Evolutionary conservation across 2,113 vertebrate species (phyloP).

Genomic region (Datnioides undecimradiatus): DNA sequence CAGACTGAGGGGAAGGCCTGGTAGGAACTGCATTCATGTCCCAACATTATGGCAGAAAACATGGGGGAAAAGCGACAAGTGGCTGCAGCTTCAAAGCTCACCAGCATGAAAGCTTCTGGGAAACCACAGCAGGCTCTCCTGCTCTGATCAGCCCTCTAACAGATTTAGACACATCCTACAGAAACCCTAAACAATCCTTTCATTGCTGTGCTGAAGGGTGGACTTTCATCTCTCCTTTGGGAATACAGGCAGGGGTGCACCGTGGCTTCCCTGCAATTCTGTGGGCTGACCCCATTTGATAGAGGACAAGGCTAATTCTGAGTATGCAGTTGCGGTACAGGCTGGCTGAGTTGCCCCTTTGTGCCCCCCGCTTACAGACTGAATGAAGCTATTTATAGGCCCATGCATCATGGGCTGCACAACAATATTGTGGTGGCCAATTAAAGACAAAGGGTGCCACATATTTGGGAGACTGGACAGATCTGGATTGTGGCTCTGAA

Average conservation of each 20-base stretch:
- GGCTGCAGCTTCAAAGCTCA: slow-evolving; percentile 70
- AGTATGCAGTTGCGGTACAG: slow-evolving; percentile 26
- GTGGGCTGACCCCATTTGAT: slow-evolving; percentile 46
- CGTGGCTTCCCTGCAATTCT: slow-evolving; percentile 10
- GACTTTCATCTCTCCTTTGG: slow-evolving; percentile 44
- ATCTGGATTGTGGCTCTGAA: slow-evolving; percentile 21
- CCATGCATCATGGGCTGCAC: slow-evolving; percentile 54
- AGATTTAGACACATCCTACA: slow-evolving; percentile 51
- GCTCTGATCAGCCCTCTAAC: slow-evolving; percentile 36
- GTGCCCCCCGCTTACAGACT: slow-evolving; percentile 52
- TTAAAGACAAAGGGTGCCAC: slow-evolving; percentile 64
- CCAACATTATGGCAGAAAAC: slow-evolving; percentile 60
- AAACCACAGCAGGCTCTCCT: slow-evolving; percentile 31
- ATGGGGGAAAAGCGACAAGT: slow-evolving; percentile 50
- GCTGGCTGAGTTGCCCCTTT: slow-evolving; percentile 63
- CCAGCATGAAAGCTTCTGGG: slow-evolving; percentile 48
- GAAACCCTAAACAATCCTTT: slow-evolving; percentile 49
- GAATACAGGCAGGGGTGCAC: slow-evolving; percentile 19
- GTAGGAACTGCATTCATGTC: slow-evolving; percentile 60
- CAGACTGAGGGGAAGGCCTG: slow-evolving; percentile 32
- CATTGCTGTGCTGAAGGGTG: slow-evolving; percentile 1
- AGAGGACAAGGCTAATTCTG: slow-evolving; percentile 52
- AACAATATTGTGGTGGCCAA: slow-evolving; percentile 53
- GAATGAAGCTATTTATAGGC: slow-evolving; percentile 70
- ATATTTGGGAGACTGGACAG: slow-evolving; percentile 35